phyloP scores from a whole-genome alignment of 2,797 vertebrate genomes.

The Rhinoraja longicauda region DNA sequence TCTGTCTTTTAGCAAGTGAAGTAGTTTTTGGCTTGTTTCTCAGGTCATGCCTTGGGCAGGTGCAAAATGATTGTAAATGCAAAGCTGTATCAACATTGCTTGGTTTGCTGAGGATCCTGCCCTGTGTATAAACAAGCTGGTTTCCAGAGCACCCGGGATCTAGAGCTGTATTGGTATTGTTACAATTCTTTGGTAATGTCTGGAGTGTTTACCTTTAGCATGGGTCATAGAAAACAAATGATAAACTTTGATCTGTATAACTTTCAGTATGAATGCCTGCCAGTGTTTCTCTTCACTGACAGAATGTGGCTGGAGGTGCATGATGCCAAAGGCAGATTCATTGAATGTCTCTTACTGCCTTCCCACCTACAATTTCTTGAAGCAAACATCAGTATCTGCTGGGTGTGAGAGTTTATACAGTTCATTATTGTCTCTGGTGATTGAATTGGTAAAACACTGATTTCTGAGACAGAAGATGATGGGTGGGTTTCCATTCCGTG shows the following conservation, averaged over 20 bases:
- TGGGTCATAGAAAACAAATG: neutral
- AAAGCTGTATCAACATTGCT: neutral
- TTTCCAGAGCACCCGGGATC: neutral
- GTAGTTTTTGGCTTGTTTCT: neutral
- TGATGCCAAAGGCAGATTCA: neutral
- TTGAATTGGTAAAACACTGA: too few species aligned
- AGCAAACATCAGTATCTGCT: neutral
- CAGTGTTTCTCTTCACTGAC: neutral
- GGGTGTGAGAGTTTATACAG: neutral
- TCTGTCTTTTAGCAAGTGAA: neutral
- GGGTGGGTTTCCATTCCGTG: too few species aligned
- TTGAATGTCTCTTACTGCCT: neutral
- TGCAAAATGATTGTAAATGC: neutral
- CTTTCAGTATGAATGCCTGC: neutral
- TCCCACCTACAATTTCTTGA: neutral
- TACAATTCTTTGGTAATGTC: neutral
- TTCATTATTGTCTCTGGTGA: neutral
- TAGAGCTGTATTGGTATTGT: neutral
- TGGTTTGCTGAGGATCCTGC: neutral
- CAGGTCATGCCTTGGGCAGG: neutral
- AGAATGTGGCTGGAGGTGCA: neutral
- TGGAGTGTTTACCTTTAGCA: neutral
- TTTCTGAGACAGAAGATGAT: too few species aligned
- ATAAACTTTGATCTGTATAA: neutral
- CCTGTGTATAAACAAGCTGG: neutral